Evolutionary conservation across 1,140 invertebrate species (phyloP).

Genomic region (Nautilus pompilius): DNA sequence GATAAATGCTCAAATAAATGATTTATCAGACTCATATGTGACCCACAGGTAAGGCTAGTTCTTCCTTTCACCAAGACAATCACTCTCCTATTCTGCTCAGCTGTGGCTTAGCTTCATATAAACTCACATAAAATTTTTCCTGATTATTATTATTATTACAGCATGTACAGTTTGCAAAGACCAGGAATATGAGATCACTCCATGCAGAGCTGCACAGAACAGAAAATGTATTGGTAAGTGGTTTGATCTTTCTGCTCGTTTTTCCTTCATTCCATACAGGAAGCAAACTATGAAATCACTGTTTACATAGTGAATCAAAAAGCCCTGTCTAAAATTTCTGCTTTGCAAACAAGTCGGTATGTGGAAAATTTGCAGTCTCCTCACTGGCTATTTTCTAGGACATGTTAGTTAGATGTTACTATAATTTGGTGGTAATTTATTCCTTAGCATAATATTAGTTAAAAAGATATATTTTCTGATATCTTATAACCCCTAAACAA

Average conservation of each 20-base stretch:
- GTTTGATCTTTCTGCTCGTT: background rate
- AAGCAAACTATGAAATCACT: background rate
- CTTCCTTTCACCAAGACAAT: too few species aligned
- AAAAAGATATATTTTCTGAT: too few species aligned
- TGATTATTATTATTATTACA: conserved; percentile 7
- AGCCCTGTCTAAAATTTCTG: background rate
- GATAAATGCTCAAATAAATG: too few species aligned
- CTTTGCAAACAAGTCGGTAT: background rate
- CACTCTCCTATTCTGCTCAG: too few species aligned
- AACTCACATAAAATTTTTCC: background rate
- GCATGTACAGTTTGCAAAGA: conserved; percentile 30
- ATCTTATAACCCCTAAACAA: too few species aligned
- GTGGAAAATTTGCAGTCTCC: background rate
- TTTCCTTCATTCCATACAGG: background rate
- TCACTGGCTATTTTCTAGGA: background rate
- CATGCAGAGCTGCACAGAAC: conserved; percentile 32
- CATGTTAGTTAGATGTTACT: too few species aligned
- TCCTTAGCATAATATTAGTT: too few species aligned
- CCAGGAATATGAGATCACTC: conserved; percentile 29
- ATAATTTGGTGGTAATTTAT: too few species aligned
- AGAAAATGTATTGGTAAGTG: conserved; percentile 39
- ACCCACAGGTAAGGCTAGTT: too few species aligned
- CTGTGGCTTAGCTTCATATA: too few species aligned
- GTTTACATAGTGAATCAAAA: background rate
- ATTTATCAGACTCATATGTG: too few species aligned